A percentile compares a stretch with the other conserved stretches of the same genome.
These are phyloP conservation scores for Tachyglossus aculeatus DNA, from an alignment of 2,797 vertebrate species.

Conservation along the genomic window DNA sequence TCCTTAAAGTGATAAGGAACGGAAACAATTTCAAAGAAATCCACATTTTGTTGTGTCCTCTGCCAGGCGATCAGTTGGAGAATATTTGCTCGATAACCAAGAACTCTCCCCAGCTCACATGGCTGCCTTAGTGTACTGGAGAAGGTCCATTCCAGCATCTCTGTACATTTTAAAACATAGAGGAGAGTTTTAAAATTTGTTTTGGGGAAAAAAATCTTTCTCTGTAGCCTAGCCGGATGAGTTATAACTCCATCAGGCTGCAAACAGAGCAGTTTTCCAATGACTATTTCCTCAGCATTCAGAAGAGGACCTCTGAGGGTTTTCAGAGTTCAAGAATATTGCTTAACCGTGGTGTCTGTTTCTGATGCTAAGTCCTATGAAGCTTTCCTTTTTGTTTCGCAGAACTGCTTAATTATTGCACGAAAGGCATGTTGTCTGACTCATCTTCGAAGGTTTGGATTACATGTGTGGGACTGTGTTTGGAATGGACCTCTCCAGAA, in stretches of 20 bases:
- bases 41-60: slow-evolving; percentile 37
- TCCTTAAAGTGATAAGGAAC: slow-evolving; percentile 61
- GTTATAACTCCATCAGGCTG: slow-evolving; percentile 34
- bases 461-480: slow-evolving; percentile 79
- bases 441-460: slow-evolving; percentile 74
- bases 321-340: slow-evolving; percentile 54
- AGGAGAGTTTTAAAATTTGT: slow-evolving; percentile 10
- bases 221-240: slow-evolving; percentile 13
- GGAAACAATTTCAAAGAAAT: slow-evolving; percentile 60
- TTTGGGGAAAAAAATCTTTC: neutral
- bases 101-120: slow-evolving; percentile 18
- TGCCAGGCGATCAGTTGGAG: slow-evolving; percentile 2
- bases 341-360: slow-evolving; percentile 49
- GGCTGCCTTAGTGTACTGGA: neutral
- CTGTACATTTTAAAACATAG: too few species aligned
- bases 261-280: slow-evolving; percentile 32
- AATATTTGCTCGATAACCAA: neutral
- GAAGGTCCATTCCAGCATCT: too few species aligned
- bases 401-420: slow-evolving; percentile 54
- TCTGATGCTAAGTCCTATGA: slow-evolving; percentile 49
- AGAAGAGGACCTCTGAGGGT: slow-evolving; percentile 28
- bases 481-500: slow-evolving; percentile 76
- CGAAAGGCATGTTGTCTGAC: slow-evolving; percentile 62
- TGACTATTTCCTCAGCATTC: slow-evolving; percentile 33
- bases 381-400: slow-evolving; percentile 42